Conservation (phyloP, 1,140 invertebrate species). For the Drosophila mojavensis region DNA sequence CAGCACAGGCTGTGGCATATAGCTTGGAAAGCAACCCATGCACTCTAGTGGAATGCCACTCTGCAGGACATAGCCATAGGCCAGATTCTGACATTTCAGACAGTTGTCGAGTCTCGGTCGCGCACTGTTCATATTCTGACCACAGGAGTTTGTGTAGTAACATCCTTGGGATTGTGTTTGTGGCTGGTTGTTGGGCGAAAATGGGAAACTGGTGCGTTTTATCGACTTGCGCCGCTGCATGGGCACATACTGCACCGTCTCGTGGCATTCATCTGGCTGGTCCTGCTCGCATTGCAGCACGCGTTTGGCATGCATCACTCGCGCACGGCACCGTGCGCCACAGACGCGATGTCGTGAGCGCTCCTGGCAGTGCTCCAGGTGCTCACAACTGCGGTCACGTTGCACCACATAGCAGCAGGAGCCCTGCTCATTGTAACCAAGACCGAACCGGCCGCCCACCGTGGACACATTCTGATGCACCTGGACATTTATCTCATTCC, state of each 20-base stretch:
- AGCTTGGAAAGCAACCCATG: conserved; percentile 43
- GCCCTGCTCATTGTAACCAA: conserved; percentile 69
- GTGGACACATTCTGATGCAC: conserved; percentile 69
- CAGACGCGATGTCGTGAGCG: conserved; percentile 58
- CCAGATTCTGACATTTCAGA: conserved; percentile 43
- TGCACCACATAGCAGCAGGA: conserved; percentile 70
- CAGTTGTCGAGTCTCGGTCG: conserved; percentile 34
- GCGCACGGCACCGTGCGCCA: conserved; percentile 60
- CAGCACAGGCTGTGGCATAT: conserved; percentile 18
- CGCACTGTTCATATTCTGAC: background rate
- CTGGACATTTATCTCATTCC: conserved; percentile 60
- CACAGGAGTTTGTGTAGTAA: conserved; percentile 36
- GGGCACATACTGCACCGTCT: conserved; percentile 66
- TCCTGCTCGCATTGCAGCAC: conserved; percentile 54
- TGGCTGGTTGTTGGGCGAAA: background rate
- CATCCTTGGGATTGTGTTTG: conserved; percentile 15
- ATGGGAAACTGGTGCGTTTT: background rate
- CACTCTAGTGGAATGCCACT: conserved; percentile 53
- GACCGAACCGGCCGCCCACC: conserved; percentile 69
- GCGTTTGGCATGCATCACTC: conserved; percentile 66
- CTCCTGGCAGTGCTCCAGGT: conserved; percentile 38
- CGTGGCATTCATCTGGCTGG: conserved; percentile 41
- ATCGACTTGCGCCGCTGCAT: conserved; percentile 24
- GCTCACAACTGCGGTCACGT: conserved; percentile 40
- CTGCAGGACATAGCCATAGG: conserved; percentile 53